A percentile compares a stretch with the other conserved stretches of the same genome.
These are phyloP conservation scores for Acridotheres tristis DNA, from an alignment of 2,797 vertebrate genomes.

Conservation along the genomic window DNA sequence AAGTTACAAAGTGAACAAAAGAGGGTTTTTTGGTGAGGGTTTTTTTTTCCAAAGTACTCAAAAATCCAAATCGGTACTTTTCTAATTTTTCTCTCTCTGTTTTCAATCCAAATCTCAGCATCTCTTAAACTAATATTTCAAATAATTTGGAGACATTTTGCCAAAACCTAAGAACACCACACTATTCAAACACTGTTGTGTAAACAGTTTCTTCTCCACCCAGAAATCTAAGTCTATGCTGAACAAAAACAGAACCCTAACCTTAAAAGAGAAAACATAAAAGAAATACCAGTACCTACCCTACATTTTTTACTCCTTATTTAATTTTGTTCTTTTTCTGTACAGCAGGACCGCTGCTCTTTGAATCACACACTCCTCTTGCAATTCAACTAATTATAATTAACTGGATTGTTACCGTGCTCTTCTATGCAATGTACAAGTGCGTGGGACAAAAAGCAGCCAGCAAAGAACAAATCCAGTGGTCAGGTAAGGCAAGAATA, in stretches of 20 bases:
- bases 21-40: fast-evolving
- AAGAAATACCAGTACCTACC: not conserved
- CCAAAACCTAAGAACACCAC: not conserved
- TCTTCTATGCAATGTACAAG: not conserved
- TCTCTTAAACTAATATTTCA: not conserved
- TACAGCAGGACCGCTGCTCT: not conserved
- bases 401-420: not conserved
- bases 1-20: not conserved
- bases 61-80: not conserved
- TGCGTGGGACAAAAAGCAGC: not conserved
- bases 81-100: not conserved
- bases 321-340: not conserved
- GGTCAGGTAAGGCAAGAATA: not conserved
- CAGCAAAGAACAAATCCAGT: not conserved
- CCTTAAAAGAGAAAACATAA: not conserved
- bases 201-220: not conserved
- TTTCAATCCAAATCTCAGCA: not conserved
- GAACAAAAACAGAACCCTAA: not conserved
- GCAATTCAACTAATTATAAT: not conserved
- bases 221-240: not conserved
- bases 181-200: not conserved
- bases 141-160: not conserved
- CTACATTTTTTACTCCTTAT: not conserved
- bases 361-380: not conserved
- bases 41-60: not conserved